A percentile compares a stretch with the other conserved stretches of the same genome.
Evolutionary conservation across 1,140 invertebrate species (phyloP).

Genomic region (Pogonomyrmex barbatus): DNA sequence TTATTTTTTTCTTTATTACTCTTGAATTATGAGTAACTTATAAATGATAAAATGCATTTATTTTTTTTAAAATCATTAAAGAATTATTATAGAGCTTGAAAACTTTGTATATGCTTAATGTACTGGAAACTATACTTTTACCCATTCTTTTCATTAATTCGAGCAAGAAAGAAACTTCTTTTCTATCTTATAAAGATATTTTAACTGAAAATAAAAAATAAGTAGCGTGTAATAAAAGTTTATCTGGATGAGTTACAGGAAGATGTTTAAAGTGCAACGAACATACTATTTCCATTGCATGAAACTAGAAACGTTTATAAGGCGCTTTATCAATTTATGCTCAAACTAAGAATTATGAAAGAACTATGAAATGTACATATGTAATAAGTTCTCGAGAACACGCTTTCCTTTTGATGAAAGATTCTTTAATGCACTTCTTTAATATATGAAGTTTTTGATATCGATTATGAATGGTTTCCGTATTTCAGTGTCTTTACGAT

Average conservation of each 20-base stretch:
- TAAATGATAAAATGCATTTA: background rate
- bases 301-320: conserved; percentile 1
- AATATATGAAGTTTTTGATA: background rate
- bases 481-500: background rate
- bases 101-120: background rate
- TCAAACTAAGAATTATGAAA: background rate
- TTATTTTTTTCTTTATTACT: background rate
- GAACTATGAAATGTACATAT: conserved; percentile 2
- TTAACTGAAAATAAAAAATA: conserved; percentile 28
- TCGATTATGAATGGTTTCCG: background rate
- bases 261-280: background rate
- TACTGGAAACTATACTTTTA: conserved; percentile 9
- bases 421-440: conserved; percentile 22
- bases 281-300: background rate
- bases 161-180: background rate
- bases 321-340: conserved; percentile 4
- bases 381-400: background rate
- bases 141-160: background rate
- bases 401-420: background rate
- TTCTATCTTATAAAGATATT: background rate
- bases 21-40: background rate
- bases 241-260: background rate
- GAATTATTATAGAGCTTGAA: background rate
- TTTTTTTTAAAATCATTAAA: background rate
- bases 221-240: conserved; percentile 3